Evolutionary conservation across 2,113 vertebrate species (phyloP), one percentile per base, ranked within the genome.

Genomic region (Oreochromis niloticus): DNA sequence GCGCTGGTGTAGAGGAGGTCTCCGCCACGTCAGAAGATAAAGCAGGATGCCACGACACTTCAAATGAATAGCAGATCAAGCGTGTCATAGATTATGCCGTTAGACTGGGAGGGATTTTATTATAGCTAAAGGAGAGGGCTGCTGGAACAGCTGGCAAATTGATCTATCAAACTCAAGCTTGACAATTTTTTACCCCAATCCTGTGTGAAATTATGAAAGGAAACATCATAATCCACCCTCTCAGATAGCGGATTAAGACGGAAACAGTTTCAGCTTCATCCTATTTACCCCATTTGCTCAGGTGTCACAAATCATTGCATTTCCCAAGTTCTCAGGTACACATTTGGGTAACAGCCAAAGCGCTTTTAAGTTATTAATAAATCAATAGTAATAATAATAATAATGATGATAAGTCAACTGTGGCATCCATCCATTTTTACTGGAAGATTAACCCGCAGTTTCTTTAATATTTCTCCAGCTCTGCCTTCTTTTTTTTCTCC

Each of bases 21-120:
- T 93, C 73, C 34, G 61, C 86, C 89, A 81, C 91, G 73, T 90
- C 81, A 87, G 88, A 75, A 92, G 92, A 95, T 92, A 90, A 94
- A 91, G 93, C 91, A 86, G 93, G 91, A 93, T 92, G 93, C 91
- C 83, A 83, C 80, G 85, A 94, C 95, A 96, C 94, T 96, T 95
- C 91, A 95, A 96, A 95, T 95, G 91, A 96, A 95, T 92, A 85
- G 91, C 88, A 92, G 94, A 95, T 96, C 93, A 94, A 95, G 94
- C 91, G 52, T 92, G 90, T 92, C 94, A 88, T 84, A 95, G 95
- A 95, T 96, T 94, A 96, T 82, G 84, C 93, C 68, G 84, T 93
- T 90, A 85, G 93, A 94, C 94, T 91, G 93, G 80, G 90, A 92
- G 94, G 91, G 95, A 94, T 94, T 94, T 93, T 93, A 91, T 89